phyloP scores from a whole-genome alignment of 2,888 invertebrate species.

The Noctua janthina region DNA sequence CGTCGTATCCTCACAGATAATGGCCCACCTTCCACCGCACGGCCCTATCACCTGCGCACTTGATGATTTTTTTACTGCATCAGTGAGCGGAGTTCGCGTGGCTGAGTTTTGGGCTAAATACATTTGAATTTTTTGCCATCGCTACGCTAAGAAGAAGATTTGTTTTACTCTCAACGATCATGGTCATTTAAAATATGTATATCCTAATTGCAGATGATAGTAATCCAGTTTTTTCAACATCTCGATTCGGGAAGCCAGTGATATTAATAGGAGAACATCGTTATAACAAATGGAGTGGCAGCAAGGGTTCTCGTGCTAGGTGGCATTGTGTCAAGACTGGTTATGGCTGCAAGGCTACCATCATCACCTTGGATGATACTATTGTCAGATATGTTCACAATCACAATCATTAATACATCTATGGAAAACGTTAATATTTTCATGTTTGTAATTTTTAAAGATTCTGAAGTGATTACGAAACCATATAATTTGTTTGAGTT shows the following conservation, averaged over 20 bases:
- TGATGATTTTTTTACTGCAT: too few relatives aligned
- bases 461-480: not conserved
- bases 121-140: too few relatives aligned
- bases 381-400: slow-evolving; percentile 53
- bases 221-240: slow-evolving; percentile 55
- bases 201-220: slow-evolving; percentile 34
- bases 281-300: slow-evolving; percentile 66
- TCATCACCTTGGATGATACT: slow-evolving; percentile 66
- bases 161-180: not conserved
- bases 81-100: too few relatives aligned
- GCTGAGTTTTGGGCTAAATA: too few relatives aligned
- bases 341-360: slow-evolving; percentile 66
- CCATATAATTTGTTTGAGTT: not conserved
- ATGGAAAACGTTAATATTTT: not conserved
- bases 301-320: slow-evolving; percentile 57
- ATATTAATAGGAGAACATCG: slow-evolving; percentile 67
- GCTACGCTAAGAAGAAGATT: too few relatives aligned
- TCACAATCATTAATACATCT: slow-evolving; percentile 59
- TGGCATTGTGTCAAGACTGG: slow-evolving; percentile 71
- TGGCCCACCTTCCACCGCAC: too few relatives aligned
- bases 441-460: not conserved
- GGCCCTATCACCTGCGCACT: too few relatives aligned
- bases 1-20: too few relatives aligned
- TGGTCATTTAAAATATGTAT: not conserved
- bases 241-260: slow-evolving; percentile 75